Conservation (phyloP, 2,113 vertebrate genomes). For the Odobenus rosmarus region DNA sequence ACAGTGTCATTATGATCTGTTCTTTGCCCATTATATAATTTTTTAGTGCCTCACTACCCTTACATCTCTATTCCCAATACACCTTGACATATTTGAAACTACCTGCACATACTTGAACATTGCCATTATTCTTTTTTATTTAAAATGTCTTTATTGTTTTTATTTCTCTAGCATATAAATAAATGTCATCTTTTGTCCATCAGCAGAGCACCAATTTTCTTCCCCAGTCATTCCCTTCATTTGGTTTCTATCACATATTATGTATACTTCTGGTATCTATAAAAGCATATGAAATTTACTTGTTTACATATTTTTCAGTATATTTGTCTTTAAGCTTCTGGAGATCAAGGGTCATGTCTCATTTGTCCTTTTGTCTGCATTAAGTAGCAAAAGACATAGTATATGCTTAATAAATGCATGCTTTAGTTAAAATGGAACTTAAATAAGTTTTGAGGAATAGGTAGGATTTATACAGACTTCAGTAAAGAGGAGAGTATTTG, state of each 20-base stretch:
- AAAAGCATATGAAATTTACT: not conserved
- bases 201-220: not conserved
- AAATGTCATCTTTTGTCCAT: not conserved
- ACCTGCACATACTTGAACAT: not conserved
- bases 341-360: not conserved
- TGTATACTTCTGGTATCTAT: not conserved
- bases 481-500: not conserved
- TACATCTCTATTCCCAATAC: accelerated
- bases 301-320: not conserved
- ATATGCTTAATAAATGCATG: not conserved
- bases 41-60: not conserved
- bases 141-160: not conserved
- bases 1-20: not conserved
- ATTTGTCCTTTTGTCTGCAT: not conserved
- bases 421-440: not conserved
- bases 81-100: not conserved
- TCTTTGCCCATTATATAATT: not conserved
- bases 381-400: not conserved
- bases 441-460: not conserved
- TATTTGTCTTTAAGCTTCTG: not conserved
- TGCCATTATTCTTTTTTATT: not conserved
- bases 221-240: not conserved
- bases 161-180: not conserved
- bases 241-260: not conserved
- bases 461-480: not conserved